Conservation (phyloP, 2,888 invertebrate species). For the Hydriomena furcata region DNA sequence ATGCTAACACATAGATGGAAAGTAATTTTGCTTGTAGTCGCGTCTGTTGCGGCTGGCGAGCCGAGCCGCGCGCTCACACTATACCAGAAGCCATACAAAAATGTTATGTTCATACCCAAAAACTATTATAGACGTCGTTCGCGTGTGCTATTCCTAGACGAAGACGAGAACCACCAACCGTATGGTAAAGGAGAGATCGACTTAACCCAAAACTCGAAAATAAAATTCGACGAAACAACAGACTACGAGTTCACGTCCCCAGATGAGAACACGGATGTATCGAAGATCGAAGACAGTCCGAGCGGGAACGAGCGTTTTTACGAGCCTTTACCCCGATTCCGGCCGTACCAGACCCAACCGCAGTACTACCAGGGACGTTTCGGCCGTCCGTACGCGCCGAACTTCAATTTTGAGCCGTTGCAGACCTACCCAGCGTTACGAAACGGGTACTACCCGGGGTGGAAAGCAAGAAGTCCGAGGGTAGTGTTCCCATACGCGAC, state of each 20-base stretch:
- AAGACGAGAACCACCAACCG: constrained; percentile 63
- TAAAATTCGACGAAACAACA: constrained; percentile 76
- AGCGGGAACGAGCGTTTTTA: constrained; percentile 72
- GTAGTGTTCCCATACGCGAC: constrained; percentile 77
- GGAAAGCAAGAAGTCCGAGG: constrained; percentile 76
- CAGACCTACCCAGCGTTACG: constrained; percentile 56
- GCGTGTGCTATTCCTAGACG: constrained; percentile 67
- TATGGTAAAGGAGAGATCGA: constrained; percentile 74
- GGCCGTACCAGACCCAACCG: constrained; percentile 53
- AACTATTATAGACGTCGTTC: constrained; percentile 53
- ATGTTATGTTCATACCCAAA: constrained; percentile 71
- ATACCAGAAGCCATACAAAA: constrained; percentile 61
- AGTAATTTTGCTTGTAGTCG: constrained; percentile 70
- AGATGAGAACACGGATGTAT: constrained; percentile 43
- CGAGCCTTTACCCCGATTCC: constrained; percentile 58
- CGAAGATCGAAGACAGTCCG: constrained; percentile 46
- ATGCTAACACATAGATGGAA: constrained; percentile 80
- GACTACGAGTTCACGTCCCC: constrained; percentile 76
- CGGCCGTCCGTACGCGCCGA: constrained; percentile 67
- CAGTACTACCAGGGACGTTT: constrained; percentile 67
- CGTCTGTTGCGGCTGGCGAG: constrained; percentile 65
- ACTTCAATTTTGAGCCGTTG: constrained; percentile 62
- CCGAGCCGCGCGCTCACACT: constrained; percentile 70
- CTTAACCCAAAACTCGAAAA: constrained; percentile 64
- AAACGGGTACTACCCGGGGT: constrained; percentile 66